Percentiles rank a stretch among this genome's conserved stretches.
Evolutionary conservation across 1,140 invertebrate genomes (phyloP).

Genomic region (Cryptotermes secundus): DNA sequence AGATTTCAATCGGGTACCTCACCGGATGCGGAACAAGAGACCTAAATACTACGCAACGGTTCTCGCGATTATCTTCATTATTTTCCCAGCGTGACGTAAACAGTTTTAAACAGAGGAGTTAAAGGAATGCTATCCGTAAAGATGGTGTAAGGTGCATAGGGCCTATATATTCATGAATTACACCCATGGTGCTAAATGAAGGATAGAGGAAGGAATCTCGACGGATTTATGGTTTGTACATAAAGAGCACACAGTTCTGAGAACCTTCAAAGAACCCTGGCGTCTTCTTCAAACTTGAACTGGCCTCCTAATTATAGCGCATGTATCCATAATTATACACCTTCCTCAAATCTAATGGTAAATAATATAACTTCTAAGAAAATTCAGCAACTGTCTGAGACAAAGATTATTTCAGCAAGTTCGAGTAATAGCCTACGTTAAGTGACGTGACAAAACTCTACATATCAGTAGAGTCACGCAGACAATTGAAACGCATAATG

Average conservation of each 20-base stretch:
- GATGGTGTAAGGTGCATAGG: too few relatives aligned
- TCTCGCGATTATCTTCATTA: too few relatives aligned
- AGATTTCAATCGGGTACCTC: too few relatives aligned
- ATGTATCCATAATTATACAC: background rate
- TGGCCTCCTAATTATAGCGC: background rate
- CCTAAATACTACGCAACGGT: too few relatives aligned
- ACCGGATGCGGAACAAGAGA: too few relatives aligned
- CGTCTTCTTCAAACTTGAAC: background rate
- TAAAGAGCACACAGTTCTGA: background rate
- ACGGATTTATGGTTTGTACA: background rate
- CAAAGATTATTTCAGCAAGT: background rate
- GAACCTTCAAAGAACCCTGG: background rate
- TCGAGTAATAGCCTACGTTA: background rate
- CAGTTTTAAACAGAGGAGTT: background rate
- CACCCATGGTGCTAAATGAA: too few relatives aligned
- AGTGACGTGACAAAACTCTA: background rate
- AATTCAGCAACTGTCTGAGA: background rate
- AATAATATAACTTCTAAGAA: background rate
- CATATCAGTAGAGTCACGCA: background rate
- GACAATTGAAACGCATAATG: background rate
- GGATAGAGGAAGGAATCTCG: background rate
- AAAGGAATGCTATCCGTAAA: background rate
- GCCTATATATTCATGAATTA: too few relatives aligned
- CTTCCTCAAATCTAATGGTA: background rate
- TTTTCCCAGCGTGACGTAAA: too few relatives aligned